Percentiles rank a stretch among this genome's conserved stretches.
These are phyloP conservation scores for Umimayanthus kanabou DNA, from an alignment of 92 coral and sea anemone genomes.

Conservation along the genomic window DNA sequence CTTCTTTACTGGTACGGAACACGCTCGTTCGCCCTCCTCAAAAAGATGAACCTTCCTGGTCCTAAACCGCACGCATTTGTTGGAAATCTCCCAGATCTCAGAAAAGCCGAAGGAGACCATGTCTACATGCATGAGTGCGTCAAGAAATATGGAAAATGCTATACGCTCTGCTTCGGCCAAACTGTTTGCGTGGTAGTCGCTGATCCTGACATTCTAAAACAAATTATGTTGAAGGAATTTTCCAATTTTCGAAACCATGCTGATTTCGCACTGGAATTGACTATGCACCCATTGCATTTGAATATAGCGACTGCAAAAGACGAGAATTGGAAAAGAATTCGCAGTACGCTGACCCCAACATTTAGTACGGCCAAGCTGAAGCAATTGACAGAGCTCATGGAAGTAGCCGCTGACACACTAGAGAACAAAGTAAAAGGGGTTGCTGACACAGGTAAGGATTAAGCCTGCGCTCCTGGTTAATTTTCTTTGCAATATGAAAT, in stretches of 20 bases:
- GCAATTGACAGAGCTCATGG: not conserved
- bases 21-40: not conserved
- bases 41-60: not conserved
- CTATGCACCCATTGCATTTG: not conserved
- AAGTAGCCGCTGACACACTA: not conserved
- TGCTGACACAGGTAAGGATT: constrained; percentile 7
- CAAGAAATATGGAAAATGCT: not conserved
- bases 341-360: not conserved
- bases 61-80: not conserved
- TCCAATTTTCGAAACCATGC: not conserved
- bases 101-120: not conserved
- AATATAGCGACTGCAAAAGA: not conserved
- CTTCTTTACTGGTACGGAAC: not conserved
- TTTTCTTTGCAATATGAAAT: too few species aligned
- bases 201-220: not conserved
- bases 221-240: constrained; percentile 5
- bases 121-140: not conserved
- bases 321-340: constrained; percentile 16
- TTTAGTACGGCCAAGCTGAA: constrained; percentile 20
- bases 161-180: not conserved
- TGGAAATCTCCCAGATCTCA: constrained; percentile 3
- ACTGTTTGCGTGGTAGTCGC: not conserved
- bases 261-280: not conserved
- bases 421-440: not conserved
- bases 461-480: too few species aligned